Conservation (phyloP, 2,888 invertebrate genomes). For the Cylindroiulus punctatus region DNA sequence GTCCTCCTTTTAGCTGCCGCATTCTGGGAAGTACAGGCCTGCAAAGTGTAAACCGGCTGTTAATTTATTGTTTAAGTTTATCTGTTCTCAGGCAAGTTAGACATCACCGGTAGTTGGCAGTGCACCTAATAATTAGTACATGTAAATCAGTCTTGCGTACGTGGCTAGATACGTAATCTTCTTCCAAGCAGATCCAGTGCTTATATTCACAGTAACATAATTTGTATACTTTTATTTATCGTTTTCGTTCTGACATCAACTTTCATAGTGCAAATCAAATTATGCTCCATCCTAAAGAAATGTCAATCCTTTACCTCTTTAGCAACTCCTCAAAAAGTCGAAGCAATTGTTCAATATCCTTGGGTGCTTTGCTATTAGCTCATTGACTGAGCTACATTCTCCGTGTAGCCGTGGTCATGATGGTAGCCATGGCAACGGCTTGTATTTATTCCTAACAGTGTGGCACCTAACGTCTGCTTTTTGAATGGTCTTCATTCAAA, state of each 20-base stretch:
- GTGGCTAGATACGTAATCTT: background rate
- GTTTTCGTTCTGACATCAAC: background rate
- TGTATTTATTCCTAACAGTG: background rate
- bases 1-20: conserved; percentile 64
- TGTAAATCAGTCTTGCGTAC: background rate
- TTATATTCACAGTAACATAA: background rate
- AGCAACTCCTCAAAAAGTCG: background rate
- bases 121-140: no score
- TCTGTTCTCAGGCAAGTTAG: no score
- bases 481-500: background rate
- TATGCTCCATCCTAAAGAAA: background rate
- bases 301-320: conserved; percentile 2
- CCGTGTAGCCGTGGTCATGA: background rate
- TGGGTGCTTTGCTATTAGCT: background rate
- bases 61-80: no score
- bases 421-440: background rate
- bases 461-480: background rate
- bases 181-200: background rate
- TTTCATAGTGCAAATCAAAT: background rate
- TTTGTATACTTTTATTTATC: background rate
- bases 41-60: background rate
- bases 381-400: background rate
- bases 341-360: background rate
- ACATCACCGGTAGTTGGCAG: no score
- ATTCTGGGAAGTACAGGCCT: conserved; percentile 59